A percentile compares a stretch with the other conserved stretches of the same genome.
Conservation (phyloP, 1,140 invertebrate species). For the Polypedilum vanderplanki region DNA sequence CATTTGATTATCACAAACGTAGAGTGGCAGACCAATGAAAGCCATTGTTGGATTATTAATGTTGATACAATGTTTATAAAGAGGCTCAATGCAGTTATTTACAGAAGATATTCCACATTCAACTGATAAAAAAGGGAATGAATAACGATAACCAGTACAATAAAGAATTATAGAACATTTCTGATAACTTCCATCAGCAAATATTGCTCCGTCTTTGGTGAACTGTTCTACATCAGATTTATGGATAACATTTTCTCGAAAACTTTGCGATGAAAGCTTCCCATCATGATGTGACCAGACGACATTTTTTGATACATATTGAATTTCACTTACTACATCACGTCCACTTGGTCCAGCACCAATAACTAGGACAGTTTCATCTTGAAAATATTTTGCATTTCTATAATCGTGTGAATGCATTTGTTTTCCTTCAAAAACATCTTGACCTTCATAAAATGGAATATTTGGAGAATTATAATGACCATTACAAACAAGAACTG, state of each 20-base stretch:
- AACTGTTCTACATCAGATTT: constrained; percentile 52
- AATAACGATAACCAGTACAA: constrained; percentile 74
- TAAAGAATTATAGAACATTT: constrained; percentile 63
- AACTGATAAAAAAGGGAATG: constrained; percentile 64
- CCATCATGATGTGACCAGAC: constrained; percentile 56
- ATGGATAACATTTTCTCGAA: constrained; percentile 55
- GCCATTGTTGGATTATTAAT: constrained; percentile 67
- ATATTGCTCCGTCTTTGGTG: constrained; percentile 46
- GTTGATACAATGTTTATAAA: constrained; percentile 77
- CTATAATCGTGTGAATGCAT: constrained; percentile 80
- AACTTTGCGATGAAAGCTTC: constrained; percentile 49
- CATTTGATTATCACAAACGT: constrained; percentile 52
- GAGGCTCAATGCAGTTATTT: constrained; percentile 65
- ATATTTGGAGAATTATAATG: constrained; percentile 60
- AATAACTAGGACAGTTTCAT: constrained; percentile 62
- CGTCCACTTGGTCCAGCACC: constrained; percentile 76
- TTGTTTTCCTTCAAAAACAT: constrained; percentile 56
- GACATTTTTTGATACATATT: constrained; percentile 53
- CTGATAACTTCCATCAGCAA: constrained; percentile 51
- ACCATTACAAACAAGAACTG: constrained; percentile 74
- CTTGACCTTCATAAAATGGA: constrained; percentile 53
- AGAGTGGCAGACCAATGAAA: constrained; percentile 68
- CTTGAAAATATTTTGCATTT: constrained; percentile 54
- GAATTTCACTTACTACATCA: constrained; percentile 70
- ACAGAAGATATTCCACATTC: constrained; percentile 59